These are phyloP conservation scores for Sternarchorhynchus goeldii DNA, from an alignment of 2,797 vertebrate genomes.

Conservation along the genomic window DNA sequence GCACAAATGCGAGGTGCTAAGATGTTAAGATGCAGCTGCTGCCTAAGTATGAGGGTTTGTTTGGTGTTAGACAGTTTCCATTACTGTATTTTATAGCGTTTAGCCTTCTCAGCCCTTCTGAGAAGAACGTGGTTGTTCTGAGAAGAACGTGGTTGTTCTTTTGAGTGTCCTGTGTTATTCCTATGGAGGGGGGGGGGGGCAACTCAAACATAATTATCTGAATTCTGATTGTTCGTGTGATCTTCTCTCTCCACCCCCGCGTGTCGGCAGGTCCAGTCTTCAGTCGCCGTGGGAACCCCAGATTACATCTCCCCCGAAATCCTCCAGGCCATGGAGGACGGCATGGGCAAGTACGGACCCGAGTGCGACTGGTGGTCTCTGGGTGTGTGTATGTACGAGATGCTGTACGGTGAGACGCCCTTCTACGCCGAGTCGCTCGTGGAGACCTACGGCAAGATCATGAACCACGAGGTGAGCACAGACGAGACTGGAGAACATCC, in stretches of 20 bases:
- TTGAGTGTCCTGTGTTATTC: background rate
- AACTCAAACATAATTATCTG: too few relatives aligned
- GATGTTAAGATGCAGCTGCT: background rate
- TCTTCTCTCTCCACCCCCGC: background rate
- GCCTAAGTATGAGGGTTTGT: background rate
- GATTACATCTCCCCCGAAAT: slow-evolving; percentile 99
- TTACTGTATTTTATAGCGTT: background rate
- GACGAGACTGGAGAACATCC: too few relatives aligned
- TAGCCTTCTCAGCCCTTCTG: background rate
- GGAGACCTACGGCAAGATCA: slow-evolving; percentile 98
- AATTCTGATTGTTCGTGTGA: background rate
- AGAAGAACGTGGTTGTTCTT: too few relatives aligned
- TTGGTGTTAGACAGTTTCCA: background rate
- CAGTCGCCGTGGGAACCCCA: slow-evolving; percentile 94
- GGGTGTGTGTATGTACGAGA: slow-evolving; percentile 97
- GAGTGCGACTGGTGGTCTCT: slow-evolving; percentile 99
- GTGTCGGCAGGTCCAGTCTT: slow-evolving; percentile 88
- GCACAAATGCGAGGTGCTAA: background rate
- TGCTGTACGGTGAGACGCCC: slow-evolving; percentile 95
- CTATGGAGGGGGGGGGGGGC: too few relatives aligned
- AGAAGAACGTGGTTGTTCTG: background rate
- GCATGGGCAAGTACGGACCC: slow-evolving; percentile 93
- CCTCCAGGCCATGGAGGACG: slow-evolving; percentile 98
- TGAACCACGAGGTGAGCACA: slow-evolving; percentile 92
- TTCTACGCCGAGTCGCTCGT: slow-evolving; percentile 96